Evolutionary conservation across 2,113 vertebrate species (phyloP).

Genomic region (Neogobius melanostomus): DNA sequence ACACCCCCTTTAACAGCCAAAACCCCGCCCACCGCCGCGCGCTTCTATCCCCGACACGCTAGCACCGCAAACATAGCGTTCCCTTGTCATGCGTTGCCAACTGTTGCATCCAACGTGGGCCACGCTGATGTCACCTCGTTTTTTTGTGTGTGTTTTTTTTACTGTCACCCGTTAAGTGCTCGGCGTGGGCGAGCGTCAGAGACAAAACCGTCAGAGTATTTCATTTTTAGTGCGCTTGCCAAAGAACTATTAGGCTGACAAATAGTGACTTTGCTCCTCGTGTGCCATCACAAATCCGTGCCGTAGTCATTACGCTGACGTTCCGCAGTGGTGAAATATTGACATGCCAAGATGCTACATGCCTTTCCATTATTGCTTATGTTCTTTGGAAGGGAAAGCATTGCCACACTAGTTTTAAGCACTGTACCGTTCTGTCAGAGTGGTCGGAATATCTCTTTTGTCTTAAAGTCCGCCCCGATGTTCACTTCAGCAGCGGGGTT

Average conservation of each 20-base stretch:
- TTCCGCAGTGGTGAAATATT: slow-evolving; percentile 7
- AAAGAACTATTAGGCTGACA: slow-evolving; percentile 13
- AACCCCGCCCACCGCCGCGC: background rate
- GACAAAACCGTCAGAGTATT: slow-evolving; percentile 21
- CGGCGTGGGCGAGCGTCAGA: background rate
- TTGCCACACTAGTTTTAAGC: no score
- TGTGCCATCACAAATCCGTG: background rate
- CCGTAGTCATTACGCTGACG: background rate
- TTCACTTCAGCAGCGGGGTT: background rate
- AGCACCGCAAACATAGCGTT: background rate
- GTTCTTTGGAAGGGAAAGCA: no score
- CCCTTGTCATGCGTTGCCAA: slow-evolving; percentile 1
- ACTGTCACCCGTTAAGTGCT: slow-evolving; percentile 6
- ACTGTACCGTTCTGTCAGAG: no score
- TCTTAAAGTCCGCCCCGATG: background rate
- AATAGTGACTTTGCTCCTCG: slow-evolving; percentile 1
- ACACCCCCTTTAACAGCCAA: background rate
- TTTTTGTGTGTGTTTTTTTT: background rate
- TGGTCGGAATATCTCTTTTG: background rate
- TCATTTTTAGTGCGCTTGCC: slow-evolving; percentile 19
- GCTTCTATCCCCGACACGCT: slow-evolving; percentile 1
- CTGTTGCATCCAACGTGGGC: background rate
- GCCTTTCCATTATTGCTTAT: background rate
- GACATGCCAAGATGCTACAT: background rate
- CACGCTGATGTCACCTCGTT: background rate